phyloP scores from a whole-genome alignment of 2,888 invertebrate genomes.

The Cantharis lateralis region DNA sequence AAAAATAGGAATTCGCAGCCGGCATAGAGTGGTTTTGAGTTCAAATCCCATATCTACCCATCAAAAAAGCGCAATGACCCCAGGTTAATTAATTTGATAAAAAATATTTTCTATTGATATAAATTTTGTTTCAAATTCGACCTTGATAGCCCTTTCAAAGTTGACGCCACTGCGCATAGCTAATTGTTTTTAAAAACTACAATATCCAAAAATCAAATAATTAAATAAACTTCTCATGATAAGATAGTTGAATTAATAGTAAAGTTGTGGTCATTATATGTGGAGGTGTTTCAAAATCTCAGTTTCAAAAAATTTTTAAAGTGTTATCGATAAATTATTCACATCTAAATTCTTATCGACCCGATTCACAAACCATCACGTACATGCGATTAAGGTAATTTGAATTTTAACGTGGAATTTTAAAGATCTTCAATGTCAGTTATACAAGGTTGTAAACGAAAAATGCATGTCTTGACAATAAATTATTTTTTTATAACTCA shows the following conservation, averaged over 20 bases:
- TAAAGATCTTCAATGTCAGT: background rate
- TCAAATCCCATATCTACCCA: background rate
- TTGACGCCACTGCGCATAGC: background rate
- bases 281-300: background rate
- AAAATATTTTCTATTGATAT: too few relatives aligned
- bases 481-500: background rate
- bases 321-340: background rate
- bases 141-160: background rate
- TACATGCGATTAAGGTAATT: slow-evolving; percentile 1
- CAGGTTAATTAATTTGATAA: background rate
- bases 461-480: background rate
- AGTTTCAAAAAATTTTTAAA: background rate
- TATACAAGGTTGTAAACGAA: background rate
- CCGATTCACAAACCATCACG: background rate
- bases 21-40: background rate
- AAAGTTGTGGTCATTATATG: background rate
- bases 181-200: background rate
- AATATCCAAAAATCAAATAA: background rate
- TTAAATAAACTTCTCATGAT: background rate
- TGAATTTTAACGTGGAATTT: background rate
- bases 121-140: background rate
- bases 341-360: background rate
- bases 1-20: too few relatives aligned
- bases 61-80: background rate
- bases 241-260: background rate